Percentiles rank a stretch among this genome's conserved stretches.
These are phyloP conservation scores for Cryptocephalus primarius DNA, from an alignment of 2,888 invertebrate species.

Conservation along the genomic window DNA sequence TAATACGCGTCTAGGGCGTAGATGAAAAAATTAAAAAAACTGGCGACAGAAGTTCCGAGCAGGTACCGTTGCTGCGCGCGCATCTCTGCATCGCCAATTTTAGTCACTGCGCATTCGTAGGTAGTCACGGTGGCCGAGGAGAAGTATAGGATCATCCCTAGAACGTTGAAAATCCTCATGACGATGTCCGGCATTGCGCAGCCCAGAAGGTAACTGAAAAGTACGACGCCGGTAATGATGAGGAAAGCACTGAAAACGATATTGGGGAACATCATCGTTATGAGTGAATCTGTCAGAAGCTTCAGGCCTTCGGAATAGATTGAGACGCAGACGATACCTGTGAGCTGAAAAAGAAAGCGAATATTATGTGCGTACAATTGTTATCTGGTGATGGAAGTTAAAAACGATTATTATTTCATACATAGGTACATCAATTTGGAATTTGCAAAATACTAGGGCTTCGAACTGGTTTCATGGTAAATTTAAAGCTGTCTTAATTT, in stretches of 20 bases:
- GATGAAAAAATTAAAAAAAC: slow-evolving; percentile 18
- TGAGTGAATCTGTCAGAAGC: slow-evolving; percentile 14
- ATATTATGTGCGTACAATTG: no score
- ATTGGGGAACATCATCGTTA: slow-evolving; percentile 24
- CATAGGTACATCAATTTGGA: no score
- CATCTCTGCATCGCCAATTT: neutral
- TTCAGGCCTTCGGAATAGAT: slow-evolving; percentile 23
- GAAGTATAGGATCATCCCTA: slow-evolving; percentile 25
- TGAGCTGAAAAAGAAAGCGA: slow-evolving; percentile 17
- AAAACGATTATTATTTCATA: no score
- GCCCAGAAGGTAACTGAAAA: slow-evolving; percentile 25
- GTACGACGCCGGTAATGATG: slow-evolving; percentile 26
- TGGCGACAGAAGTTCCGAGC: slow-evolving; percentile 14
- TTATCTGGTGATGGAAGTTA: neutral
- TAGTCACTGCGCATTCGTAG: slow-evolving; percentile 2
- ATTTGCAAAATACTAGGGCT: no score
- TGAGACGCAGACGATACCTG: slow-evolving; percentile 20
- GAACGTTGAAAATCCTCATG: slow-evolving; percentile 24
- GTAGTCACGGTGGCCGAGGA: slow-evolving; percentile 18
- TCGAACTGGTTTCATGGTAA: no score
- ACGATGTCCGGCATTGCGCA: slow-evolving; percentile 26
- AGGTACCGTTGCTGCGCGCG: slow-evolving; percentile 13
- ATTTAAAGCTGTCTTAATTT: no score
- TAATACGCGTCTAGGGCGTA: slow-evolving; percentile 21
- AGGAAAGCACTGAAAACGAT: slow-evolving; percentile 25